These are phyloP conservation scores for Amphiprion clarkii DNA, from an alignment of 2,797 vertebrate genomes.

Conservation along the genomic window DNA sequence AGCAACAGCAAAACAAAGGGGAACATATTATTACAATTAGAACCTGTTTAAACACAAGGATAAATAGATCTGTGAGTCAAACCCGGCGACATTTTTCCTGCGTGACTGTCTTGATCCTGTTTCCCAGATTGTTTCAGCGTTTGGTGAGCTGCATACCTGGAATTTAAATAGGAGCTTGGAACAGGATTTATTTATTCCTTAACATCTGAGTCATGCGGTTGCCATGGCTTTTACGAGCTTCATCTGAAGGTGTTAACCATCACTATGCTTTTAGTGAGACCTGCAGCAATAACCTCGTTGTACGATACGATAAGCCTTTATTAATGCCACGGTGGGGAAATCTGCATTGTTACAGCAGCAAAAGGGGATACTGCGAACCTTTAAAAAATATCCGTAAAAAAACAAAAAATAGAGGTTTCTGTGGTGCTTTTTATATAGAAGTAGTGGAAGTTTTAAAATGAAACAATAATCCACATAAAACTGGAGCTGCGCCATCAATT, in stretches of 20 bases:
- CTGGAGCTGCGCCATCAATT: not conserved
- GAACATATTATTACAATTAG: slow-evolving; percentile 60
- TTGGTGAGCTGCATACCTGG: slow-evolving; percentile 34
- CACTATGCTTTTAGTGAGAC: not conserved
- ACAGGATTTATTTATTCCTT: not conserved
- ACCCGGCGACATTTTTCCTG: slow-evolving; percentile 43
- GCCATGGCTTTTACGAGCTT: not conserved
- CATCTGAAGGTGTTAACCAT: not conserved
- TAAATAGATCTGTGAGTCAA: slow-evolving; percentile 53
- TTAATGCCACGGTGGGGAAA: no score
- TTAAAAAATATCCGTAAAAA: no score
- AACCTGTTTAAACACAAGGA: slow-evolving; percentile 61
- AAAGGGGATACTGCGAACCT: no score
- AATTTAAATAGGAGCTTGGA: slow-evolving; percentile 48
- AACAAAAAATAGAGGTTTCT: not conserved
- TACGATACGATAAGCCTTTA: no score
- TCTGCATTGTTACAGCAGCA: no score
- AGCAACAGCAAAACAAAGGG: slow-evolving; percentile 50
- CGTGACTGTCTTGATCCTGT: slow-evolving; percentile 41
- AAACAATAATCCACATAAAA: slow-evolving; percentile 1
- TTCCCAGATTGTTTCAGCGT: slow-evolving; percentile 47
- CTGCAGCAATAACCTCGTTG: not conserved
- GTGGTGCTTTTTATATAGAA: not conserved
- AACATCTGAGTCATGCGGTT: slow-evolving; percentile 37
- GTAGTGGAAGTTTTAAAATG: not conserved